Evolutionary conservation across 2,888 invertebrate species (phyloP), one percentile per base, ranked within the genome.

Genomic region (Plutella xylostella): DNA sequence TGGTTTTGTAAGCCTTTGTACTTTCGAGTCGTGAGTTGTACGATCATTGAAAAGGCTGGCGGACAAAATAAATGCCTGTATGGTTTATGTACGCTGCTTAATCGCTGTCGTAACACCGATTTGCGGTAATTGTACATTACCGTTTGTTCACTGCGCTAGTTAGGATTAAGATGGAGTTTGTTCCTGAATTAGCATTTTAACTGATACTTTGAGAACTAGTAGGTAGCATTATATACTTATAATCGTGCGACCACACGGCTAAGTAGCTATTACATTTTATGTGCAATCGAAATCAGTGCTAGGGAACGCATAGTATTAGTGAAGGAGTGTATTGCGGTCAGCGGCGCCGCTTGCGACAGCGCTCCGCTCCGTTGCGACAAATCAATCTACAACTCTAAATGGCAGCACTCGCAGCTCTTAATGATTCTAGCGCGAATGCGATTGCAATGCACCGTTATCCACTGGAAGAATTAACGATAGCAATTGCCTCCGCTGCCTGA

Each of bases 311-410:
- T 51, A 51, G 22, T 34, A 15, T 17, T 34, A 21, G 18, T 37
- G 33, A 42, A 56, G 52, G 61, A 61, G 67, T 60, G 64, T 65
- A 69, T 70, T 72, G 68, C 72, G 69, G 71, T 69, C 68, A 72
- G 61, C 55, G 59, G 66, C 61, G 63, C 60, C 53, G 60, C 57
- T 69, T 69, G 63, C 68, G 63, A 65, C 65, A 69, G 56, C 50
- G 49, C 46, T 52, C 63, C 62, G 58, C 63, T 61, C 61, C 61
- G 68, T 72, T 73, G 70, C 70, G 68, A 65, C 68, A 71, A 75
- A 76, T 77, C 76, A 72, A 74, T 73, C 74, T 69, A 53, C 56
- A 55, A 51, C 58, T 51, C 63, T 72, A 71, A 73, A 33, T 42
- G 33, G 34, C 72, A 63, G 61, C 65, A 66, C 65, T 66, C 65